Evolutionary conservation across 2,797 vertebrate genomes (phyloP), one percentile per base, ranked within the genome.

Genomic region (Helicolenus hilgendorfi): DNA sequence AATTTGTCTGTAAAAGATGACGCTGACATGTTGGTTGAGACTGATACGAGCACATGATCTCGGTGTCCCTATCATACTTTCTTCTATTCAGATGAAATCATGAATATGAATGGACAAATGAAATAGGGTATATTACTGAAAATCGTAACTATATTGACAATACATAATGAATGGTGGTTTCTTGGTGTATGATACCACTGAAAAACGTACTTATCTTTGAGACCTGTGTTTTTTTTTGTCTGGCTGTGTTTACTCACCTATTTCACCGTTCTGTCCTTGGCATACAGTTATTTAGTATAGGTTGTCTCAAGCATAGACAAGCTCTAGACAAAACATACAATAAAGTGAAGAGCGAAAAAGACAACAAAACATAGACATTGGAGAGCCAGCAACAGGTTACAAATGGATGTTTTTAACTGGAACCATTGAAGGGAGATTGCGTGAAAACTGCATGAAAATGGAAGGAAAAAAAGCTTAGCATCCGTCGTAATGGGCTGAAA

Each of bases 401-500:
- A 74, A 88, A 89, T 74, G 15, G 26, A 84, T 78, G 15, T 85
- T 83, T 88, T 80, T 69, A 60, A 64, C 69, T 35, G 11, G 11
- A 55, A 29, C 26, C 20, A 65, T 36, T 88, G 36, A 85, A 36
- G 18, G 13, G 31, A 87, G 55, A n/a, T 22, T 22, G 3, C 5
- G 22, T 80, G 87, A 64, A 3, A 49, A 6, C n/a, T 76, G 27
- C 2, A 70, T 41, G 20, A 72, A 89, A 81, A 68, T 27, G 13
- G 18, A 71, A 58, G 24, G 4, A 22, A 33, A 79, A 85, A 88
- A 91, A 76, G 79, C 71, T 55, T 75, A 41, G 64, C 63, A 76
- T 68, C 27, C 75, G 18, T 73, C 13, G 62, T 45, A 75, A 83
- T 84, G 20, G 22, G 24, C 41, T 87, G 60, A 85, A 91, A 84